Percentiles rank a stretch among this genome's conserved stretches.
Conservation (phyloP, 2,888 invertebrate genomes). For the Drosophila cognata region DNA sequence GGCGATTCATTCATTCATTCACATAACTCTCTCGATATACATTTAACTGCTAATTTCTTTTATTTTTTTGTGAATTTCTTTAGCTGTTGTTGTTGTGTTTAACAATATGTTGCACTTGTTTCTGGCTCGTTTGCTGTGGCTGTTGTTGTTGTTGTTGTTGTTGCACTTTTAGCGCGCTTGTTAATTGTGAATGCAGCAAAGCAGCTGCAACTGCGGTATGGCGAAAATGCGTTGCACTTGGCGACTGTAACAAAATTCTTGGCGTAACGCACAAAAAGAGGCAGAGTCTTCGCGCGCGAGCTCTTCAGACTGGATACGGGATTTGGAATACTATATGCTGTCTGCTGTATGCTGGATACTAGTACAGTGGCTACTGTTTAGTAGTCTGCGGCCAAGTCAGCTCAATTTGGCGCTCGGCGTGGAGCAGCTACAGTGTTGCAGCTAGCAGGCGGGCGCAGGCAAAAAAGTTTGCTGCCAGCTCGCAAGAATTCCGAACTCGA, state of each 20-base stretch:
- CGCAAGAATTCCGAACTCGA: conserved; percentile 85
- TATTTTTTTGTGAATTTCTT: conserved; percentile 6
- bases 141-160: conserved; percentile 31
- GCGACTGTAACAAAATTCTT: conserved; percentile 73
- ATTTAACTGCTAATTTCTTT: background rate
- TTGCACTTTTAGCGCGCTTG: conserved; percentile 56
- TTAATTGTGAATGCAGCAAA: conserved; percentile 68
- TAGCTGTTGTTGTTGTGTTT: conserved; percentile 17
- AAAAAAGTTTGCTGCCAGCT: conserved; percentile 85
- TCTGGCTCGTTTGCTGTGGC: background rate
- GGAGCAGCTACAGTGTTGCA: conserved; percentile 27
- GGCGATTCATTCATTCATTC: conserved; percentile 3
- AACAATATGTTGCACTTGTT: conserved; percentile 32
- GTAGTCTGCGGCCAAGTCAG: conserved; percentile 41
- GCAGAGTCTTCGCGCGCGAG: conserved; percentile 37
- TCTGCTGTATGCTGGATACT: conserved; percentile 25
- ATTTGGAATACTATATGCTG: conserved; percentile 24
- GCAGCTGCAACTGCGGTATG: conserved; percentile 75
- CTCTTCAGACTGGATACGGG: conserved; percentile 47
- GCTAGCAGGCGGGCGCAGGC: conserved; percentile 42
- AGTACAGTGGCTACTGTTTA: conserved; percentile 31
- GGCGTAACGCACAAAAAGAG: conserved; percentile 54
- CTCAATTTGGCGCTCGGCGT: conserved; percentile 49
- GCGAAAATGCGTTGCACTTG: conserved; percentile 76
- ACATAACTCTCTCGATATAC: conserved; percentile 1